Conservation (phyloP, 2,888 invertebrate species). For the Deroplatys truncata region DNA sequence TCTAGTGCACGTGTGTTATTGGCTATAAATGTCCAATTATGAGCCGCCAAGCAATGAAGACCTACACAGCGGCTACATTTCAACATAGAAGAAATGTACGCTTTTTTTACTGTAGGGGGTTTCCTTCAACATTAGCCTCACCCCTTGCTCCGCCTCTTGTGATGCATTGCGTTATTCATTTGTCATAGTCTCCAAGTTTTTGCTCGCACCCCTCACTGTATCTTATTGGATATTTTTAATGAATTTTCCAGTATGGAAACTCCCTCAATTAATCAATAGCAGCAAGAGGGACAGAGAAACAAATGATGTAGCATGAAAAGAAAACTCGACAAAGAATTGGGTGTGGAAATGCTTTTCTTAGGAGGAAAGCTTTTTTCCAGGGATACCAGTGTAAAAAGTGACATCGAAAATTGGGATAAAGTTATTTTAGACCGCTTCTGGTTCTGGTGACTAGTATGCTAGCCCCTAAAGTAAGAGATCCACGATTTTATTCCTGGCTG, state of each 20-base stretch:
- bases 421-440: too few relatives aligned
- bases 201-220: background rate
- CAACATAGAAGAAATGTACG: background rate
- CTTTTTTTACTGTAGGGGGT: background rate
- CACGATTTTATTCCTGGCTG: too few relatives aligned
- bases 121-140: background rate
- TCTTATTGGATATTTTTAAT: constrained; percentile 7
- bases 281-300: background rate
- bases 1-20: too few relatives aligned
- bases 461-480: too few relatives aligned
- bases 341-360: background rate
- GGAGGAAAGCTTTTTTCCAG: background rate
- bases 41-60: too few relatives aligned
- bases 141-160: background rate
- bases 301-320: background rate
- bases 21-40: too few relatives aligned
- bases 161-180: constrained; percentile 2
- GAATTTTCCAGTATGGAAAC: constrained; percentile 1
- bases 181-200: constrained; percentile 1
- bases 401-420: too few relatives aligned
- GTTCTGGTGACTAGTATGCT: too few relatives aligned
- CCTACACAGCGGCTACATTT: background rate
- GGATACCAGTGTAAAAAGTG: too few relatives aligned
- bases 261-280: background rate
- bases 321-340: background rate